phyloP scores from a whole-genome alignment of 2,113 vertebrate species.

The Alces alces region DNA sequence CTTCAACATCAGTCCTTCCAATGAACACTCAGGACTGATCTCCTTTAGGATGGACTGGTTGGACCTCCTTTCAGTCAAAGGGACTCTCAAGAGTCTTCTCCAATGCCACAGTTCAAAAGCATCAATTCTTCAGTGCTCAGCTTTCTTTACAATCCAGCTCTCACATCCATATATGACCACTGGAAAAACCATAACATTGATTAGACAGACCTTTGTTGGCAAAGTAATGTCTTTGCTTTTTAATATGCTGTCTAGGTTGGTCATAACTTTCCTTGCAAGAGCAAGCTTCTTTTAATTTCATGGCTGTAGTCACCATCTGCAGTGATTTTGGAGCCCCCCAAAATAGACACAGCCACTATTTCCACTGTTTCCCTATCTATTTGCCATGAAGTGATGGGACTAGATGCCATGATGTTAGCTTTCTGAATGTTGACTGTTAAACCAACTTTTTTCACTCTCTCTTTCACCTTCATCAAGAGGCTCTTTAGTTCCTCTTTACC shows the following conservation, averaged over 20 bases:
- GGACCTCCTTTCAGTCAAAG: background rate
- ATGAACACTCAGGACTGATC: background rate
- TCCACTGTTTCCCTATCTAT: background rate
- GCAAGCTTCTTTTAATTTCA: background rate
- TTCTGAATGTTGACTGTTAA: background rate
- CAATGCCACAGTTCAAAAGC: background rate
- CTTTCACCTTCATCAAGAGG: background rate
- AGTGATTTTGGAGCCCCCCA: background rate
- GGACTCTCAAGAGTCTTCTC: background rate
- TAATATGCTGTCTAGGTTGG: background rate
- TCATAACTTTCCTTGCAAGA: background rate
- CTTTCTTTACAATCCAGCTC: background rate
- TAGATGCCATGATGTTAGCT: background rate
- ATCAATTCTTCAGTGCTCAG: background rate
- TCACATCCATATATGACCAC: background rate
- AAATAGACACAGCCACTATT: background rate
- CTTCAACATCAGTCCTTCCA: background rate
- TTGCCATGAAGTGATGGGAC: background rate
- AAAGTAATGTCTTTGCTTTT: background rate
- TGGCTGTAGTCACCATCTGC: background rate
- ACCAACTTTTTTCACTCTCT: background rate
- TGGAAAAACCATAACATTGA: background rate
- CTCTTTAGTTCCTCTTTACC: background rate
- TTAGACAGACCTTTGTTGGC: background rate
- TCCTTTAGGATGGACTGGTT: background rate